A percentile compares a stretch with the other conserved stretches of the same genome.
Conservation (phyloP, 2,888 invertebrate species). For the Prosopocoilus inquinatus region DNA sequence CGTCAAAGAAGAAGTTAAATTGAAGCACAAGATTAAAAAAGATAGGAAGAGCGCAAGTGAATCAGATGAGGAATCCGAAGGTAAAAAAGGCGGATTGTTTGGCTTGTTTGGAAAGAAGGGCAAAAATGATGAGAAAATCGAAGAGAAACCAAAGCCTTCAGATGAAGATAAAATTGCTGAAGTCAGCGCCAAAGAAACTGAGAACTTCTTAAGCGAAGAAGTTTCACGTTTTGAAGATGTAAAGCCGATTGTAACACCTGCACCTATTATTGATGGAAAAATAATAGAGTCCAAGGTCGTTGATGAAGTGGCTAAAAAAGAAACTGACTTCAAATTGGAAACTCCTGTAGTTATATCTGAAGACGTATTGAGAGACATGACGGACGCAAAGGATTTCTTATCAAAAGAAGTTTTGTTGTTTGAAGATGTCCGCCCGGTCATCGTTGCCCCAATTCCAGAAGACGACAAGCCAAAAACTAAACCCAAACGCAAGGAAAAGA, state of each 20-base stretch:
- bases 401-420: constrained; percentile 37
- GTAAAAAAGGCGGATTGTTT: constrained; percentile 32
- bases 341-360: constrained; percentile 23
- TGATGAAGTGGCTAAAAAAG: neutral
- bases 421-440: constrained; percentile 36
- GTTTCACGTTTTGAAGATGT: constrained; percentile 36
- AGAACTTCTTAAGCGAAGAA: constrained; percentile 32
- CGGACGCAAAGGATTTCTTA: constrained; percentile 35
- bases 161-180: constrained; percentile 7
- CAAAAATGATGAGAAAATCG: constrained; percentile 21
- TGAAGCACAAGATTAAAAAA: neutral
- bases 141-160: constrained; percentile 16
- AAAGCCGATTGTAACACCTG: constrained; percentile 12
- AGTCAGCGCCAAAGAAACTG: neutral
- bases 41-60: constrained; percentile 10
- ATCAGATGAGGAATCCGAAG: constrained; percentile 30
- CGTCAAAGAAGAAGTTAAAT: neutral
- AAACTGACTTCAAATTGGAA: too few relatives aligned
- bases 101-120: constrained; percentile 27
- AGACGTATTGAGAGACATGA: constrained; percentile 34
- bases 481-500: neutral
- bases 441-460: neutral
- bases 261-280: too few relatives aligned
- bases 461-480: constrained; percentile 9
- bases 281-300: neutral